These are phyloP conservation scores for Akabosia matsudoensis DNA, from an alignment of 1,140 invertebrate genomes.

Conservation along the genomic window DNA sequence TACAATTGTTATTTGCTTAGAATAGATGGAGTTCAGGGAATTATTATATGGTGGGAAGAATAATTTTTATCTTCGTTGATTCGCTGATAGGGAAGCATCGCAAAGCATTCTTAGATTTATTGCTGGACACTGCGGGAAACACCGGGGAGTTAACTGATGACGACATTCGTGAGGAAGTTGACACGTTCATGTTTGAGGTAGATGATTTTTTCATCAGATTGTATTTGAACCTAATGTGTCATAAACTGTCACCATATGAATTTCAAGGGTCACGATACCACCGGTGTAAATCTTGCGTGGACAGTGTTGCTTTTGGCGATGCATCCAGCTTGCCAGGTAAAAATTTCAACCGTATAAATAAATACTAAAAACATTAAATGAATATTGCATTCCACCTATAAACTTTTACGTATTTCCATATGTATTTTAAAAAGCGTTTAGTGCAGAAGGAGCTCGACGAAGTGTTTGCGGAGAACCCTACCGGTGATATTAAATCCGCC, in stretches of 20 bases:
- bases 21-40: not conserved
- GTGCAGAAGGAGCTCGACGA: slow-evolving; percentile 50
- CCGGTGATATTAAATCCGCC: slow-evolving; percentile 51
- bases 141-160: slow-evolving; percentile 41
- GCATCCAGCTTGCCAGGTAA: slow-evolving; percentile 34
- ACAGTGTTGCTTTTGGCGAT: slow-evolving; percentile 42
- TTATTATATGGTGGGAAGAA: not conserved
- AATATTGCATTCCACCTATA: not conserved
- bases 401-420: not conserved
- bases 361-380: not conserved
- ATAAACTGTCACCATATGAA: not conserved
- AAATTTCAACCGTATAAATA: not conserved
- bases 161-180: slow-evolving; percentile 35
- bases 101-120: slow-evolving; percentile 62
- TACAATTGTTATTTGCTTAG: too few species aligned
- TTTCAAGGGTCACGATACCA: slow-evolving; percentile 53
- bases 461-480: slow-evolving; percentile 48
- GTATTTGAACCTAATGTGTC: not conserved
- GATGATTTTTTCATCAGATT: not conserved
- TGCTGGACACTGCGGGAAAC: slow-evolving; percentile 54
- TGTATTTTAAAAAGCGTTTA: not conserved
- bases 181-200: slow-evolving; percentile 40
- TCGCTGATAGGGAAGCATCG: slow-evolving; percentile 49
- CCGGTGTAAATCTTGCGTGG: slow-evolving; percentile 52
- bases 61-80: not conserved